phyloP scores from a whole-genome alignment of 2,797 vertebrate genomes.

The Carduelis carduelis region DNA sequence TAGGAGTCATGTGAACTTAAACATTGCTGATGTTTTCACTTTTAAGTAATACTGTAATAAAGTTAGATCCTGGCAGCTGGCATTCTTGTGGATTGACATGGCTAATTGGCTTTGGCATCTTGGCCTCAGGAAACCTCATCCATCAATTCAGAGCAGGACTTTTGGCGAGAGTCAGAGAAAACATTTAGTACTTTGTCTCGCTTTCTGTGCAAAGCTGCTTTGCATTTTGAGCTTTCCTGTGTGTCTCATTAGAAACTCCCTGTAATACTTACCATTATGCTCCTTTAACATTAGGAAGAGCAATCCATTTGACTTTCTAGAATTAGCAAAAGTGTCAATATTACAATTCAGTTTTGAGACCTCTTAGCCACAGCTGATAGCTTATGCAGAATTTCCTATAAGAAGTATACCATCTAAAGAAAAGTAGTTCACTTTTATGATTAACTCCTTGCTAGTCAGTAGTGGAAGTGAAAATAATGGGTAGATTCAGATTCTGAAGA shows the following conservation, averaged over 20 bases:
- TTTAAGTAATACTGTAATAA: slow-evolving; percentile 68
- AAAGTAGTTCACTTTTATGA: not conserved
- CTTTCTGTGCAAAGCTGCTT: slow-evolving; percentile 32
- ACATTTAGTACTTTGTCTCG: slow-evolving; percentile 62
- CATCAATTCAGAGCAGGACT: slow-evolving; percentile 56
- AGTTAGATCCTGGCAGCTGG: slow-evolving; percentile 67
- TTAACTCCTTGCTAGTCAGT: not conserved
- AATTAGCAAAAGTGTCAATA: not conserved
- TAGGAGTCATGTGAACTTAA: slow-evolving; percentile 58
- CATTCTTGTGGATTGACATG: slow-evolving; percentile 69
- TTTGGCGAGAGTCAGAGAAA: slow-evolving; percentile 59
- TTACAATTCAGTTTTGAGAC: not conserved
- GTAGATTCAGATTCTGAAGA: not conserved
- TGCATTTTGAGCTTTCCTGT: not conserved
- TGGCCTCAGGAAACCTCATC: slow-evolving; percentile 71
- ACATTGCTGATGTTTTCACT: slow-evolving; percentile 62
- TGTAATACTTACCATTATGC: not conserved
- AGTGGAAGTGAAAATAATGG: not conserved
- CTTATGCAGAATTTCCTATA: not conserved
- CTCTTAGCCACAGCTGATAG: not conserved
- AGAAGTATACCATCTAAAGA: not conserved
- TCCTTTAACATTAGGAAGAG: not conserved
- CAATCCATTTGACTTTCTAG: not conserved
- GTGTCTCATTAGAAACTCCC: not conserved
- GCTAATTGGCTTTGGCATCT: slow-evolving; percentile 75